Percentiles rank a stretch among this genome's conserved stretches.
phyloP scores from a whole-genome alignment of 2,888 invertebrate genomes.

The Aporophyla nigra region DNA sequence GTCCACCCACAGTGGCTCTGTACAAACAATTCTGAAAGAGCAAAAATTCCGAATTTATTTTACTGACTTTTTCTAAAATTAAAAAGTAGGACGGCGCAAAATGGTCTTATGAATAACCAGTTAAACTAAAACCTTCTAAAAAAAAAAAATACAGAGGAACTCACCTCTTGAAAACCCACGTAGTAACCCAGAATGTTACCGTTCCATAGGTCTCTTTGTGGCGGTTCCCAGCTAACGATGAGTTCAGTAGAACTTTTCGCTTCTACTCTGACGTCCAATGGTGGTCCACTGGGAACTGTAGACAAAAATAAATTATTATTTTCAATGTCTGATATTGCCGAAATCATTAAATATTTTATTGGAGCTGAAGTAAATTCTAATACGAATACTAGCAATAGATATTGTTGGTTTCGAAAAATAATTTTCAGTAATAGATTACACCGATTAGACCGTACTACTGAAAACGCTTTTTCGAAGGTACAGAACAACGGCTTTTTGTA shows the following conservation, averaged over 20 bases:
- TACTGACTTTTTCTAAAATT: background rate
- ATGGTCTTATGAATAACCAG: background rate
- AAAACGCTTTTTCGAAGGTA: too few species aligned
- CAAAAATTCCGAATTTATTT: background rate
- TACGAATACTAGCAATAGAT: background rate
- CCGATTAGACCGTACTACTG: too few species aligned
- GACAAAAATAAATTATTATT: background rate
- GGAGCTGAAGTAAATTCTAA: background rate
- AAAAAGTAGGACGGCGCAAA: background rate
- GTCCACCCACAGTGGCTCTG: too few species aligned
- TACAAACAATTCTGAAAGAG: background rate
- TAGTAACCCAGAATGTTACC: slow-evolving; percentile 97
- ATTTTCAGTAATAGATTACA: too few species aligned
- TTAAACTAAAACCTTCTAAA: background rate
- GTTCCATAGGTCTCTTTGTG: slow-evolving; percentile 96
- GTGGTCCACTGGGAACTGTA: slow-evolving; percentile 95
- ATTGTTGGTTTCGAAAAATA: background rate
- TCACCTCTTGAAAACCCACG: slow-evolving; percentile 95
- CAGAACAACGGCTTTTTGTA: too few species aligned
- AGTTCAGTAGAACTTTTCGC: slow-evolving; percentile 96
- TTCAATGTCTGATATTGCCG: background rate
- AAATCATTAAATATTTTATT: background rate
- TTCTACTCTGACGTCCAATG: slow-evolving; percentile 95
- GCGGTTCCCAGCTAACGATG: slow-evolving; percentile 96
- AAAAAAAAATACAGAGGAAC: slow-evolving; percentile 21